phyloP scores from a whole-genome alignment of 1,140 invertebrate genomes.

The Zaprionus nigranus region DNA sequence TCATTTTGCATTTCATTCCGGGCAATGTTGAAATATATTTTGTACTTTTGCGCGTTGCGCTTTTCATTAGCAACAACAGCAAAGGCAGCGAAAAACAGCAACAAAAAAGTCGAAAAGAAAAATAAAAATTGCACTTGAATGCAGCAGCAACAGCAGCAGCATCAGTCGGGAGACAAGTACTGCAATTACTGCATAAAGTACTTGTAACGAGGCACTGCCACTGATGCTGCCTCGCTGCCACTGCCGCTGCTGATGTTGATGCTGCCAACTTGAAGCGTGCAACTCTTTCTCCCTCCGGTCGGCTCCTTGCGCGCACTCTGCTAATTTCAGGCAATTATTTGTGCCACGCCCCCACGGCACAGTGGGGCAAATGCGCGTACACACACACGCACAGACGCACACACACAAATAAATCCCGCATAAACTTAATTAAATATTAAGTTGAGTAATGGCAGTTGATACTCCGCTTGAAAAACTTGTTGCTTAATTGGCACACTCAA shows the following conservation, averaged over 20 bases:
- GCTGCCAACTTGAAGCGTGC: constrained; percentile 33
- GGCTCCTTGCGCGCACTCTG: not conserved
- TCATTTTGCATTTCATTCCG: constrained; percentile 38
- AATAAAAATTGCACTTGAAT: constrained; percentile 71
- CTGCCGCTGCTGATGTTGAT: constrained; percentile 5
- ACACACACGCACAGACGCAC: not conserved
- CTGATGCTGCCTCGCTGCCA: constrained; percentile 25
- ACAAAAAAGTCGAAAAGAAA: constrained; percentile 20
- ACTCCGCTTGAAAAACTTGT: constrained; percentile 11
- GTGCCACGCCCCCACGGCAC: constrained; percentile 48
- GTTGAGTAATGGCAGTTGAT: not conserved
- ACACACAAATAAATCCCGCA: not conserved
- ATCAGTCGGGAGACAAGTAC: constrained; percentile 65
- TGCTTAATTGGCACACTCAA: constrained; percentile 11
- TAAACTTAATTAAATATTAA: constrained; percentile 10
- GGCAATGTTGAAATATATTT: constrained; percentile 27
- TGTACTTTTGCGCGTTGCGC: constrained; percentile 53
- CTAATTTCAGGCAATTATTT: constrained; percentile 83
- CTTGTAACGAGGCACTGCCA: constrained; percentile 68
- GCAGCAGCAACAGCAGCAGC: constrained; percentile 19
- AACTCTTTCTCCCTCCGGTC: constrained; percentile 14
- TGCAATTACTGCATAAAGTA: constrained; percentile 82
- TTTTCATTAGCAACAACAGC: constrained; percentile 64
- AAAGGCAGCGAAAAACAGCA: not conserved
- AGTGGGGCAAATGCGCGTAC: not conserved